Conservation (phyloP, 1,140 invertebrate species). For the Venustaconcha ellipsiformis region DNA sequence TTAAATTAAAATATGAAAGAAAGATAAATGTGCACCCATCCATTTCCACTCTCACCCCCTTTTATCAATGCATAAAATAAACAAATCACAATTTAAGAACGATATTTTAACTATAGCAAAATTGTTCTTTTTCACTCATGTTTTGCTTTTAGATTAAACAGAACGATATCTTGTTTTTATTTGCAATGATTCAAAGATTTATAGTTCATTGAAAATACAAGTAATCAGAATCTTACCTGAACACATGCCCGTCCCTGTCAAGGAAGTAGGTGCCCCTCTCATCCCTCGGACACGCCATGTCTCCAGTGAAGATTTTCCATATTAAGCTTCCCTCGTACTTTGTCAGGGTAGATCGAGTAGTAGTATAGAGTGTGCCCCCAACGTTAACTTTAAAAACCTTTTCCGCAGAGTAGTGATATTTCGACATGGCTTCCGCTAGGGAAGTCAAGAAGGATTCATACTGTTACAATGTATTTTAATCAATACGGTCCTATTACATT, state of each 20-base stretch:
- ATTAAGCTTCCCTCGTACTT: conserved; percentile 51
- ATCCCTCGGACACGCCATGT: conserved; percentile 46
- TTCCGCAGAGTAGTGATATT: conserved; percentile 18
- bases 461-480: no score
- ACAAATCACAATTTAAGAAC: no score
- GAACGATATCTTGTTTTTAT: neutral
- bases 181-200: neutral
- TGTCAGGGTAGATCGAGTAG: conserved; percentile 46
- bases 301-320: conserved; percentile 52
- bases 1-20: no score
- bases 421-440: conserved; percentile 11
- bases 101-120: neutral
- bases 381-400: conserved; percentile 57
- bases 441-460: no score
- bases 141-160: neutral
- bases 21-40: no score
- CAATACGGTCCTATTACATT: no score
- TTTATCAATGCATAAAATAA: no score
- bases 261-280: conserved; percentile 59
- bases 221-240: conserved; percentile 41
- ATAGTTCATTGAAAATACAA: neutral
- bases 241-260: conserved; percentile 57
- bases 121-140: neutral
- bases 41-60: no score
- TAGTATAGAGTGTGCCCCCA: conserved; percentile 59